Percentiles rank a stretch among this genome's conserved stretches.
phyloP scores from a whole-genome alignment of 2,113 vertebrate species.

The Mugil cephalus region DNA sequence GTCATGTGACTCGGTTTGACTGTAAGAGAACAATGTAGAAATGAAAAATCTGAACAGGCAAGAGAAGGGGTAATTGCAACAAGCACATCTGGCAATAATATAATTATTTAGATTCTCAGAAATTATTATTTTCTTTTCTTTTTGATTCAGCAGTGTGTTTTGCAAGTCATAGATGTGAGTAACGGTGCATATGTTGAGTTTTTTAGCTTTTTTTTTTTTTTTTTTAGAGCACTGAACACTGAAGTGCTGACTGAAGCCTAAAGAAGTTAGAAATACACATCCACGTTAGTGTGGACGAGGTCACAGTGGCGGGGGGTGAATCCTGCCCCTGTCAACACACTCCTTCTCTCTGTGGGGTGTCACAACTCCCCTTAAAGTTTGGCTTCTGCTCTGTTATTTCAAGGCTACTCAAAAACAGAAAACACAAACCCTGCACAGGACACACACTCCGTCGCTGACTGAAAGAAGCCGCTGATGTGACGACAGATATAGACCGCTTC shows the following conservation, averaged over 20 bases:
- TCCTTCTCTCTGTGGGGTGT: not conserved
- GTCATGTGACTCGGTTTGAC: not conserved
- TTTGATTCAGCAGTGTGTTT: too few species aligned
- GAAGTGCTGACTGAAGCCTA: not conserved
- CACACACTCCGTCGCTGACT: not conserved
- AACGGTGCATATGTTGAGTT: too few species aligned
- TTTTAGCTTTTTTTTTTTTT: too few species aligned
- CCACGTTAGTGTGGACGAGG: constrained; percentile 1
- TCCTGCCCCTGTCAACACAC: constrained; percentile 14
- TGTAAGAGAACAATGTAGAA: too few species aligned
- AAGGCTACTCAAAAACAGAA: constrained; percentile 15
- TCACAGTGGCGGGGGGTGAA: not conserved
- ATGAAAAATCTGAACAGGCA: too few species aligned
- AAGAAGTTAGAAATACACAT: not conserved
- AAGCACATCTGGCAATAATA: too few species aligned
- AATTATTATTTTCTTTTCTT: too few species aligned
- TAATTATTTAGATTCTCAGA: too few species aligned
- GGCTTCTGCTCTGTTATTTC: constrained; percentile 20
- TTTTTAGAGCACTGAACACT: too few species aligned
- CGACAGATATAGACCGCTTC: not conserved
- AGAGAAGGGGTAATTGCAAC: too few species aligned
- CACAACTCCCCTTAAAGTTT: constrained; percentile 9
- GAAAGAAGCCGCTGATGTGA: not conserved
- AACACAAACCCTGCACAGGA: not conserved
- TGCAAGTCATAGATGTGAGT: too few species aligned